These are phyloP conservation scores for Percopsis transmontana DNA, from an alignment of 2,113 vertebrate species.

Conservation along the genomic window DNA sequence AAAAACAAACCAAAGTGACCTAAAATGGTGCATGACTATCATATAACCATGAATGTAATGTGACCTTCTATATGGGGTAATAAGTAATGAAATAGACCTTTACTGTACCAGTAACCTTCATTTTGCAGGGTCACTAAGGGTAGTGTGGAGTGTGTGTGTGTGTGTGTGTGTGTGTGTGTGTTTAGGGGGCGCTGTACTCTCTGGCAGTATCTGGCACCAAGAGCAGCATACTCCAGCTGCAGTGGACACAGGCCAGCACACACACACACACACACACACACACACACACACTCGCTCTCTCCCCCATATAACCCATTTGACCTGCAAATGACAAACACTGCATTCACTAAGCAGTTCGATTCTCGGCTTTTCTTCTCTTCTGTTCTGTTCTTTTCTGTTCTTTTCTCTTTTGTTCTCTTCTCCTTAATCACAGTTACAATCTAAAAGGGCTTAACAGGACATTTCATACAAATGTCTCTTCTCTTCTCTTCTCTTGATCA, in stretches of 20 bases:
- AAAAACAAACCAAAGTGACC: too few relatives aligned
- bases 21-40: too few relatives aligned
- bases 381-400: slow-evolving; percentile 1
- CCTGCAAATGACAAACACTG: slow-evolving; percentile 26
- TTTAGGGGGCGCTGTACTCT: slow-evolving; percentile 46
- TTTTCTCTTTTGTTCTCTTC: not conserved
- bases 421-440: too few relatives aligned
- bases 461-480: too few relatives aligned
- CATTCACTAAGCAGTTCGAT: slow-evolving; percentile 4
- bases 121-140: slow-evolving; percentile 19
- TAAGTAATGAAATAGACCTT: not conserved
- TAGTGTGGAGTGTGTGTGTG: slow-evolving; percentile 9
- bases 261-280: slow-evolving; percentile 25
- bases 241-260: slow-evolving; percentile 61
- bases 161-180: slow-evolving; percentile 2
- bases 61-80: too few relatives aligned
- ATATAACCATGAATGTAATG: too few relatives aligned
- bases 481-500: too few relatives aligned
- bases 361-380: not conserved
- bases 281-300: not conserved
- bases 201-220: slow-evolving; percentile 73
- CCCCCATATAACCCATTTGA: not conserved
- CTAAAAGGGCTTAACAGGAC: too few relatives aligned
- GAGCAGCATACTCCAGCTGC: slow-evolving; percentile 67
- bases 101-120: not conserved